Evolutionary conservation across 2,797 vertebrate genomes (phyloP), one percentile per base, ranked within the genome.

Genomic region (Crenuchus spilurus): DNA sequence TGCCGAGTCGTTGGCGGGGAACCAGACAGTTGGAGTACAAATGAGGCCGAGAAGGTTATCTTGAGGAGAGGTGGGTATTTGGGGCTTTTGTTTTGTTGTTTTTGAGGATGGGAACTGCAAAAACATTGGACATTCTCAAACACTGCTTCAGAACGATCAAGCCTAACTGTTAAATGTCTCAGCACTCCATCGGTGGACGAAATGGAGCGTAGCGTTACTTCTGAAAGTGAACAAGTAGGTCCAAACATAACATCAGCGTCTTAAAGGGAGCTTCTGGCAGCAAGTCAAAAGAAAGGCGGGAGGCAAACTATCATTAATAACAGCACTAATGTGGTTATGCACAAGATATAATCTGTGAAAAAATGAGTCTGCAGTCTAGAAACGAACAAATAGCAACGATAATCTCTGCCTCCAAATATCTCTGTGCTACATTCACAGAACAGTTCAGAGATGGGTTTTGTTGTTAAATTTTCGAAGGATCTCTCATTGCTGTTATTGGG

Each of bases 301-400:
- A n/a, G 74, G 44, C 48, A 75, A 69, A 42, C 22, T 14, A 35
- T 39, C 31, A 65, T 76, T 60, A 76, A 76, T 76, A 70, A 71
- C 18, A 2, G 9, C 4, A 18, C 68, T 71, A 65, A 71, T 71
- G 68, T 76, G 70, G 49, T 65, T 71, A 48, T 71, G 62, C 61
- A 28, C 20, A 71, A 65, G 74, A 76, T 76, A 51, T 71, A 76
- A 71, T 76, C 61, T 49, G 33, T 71, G 68, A 65, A 60, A 76
- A 71, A 71, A 76, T 76, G 68, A 71, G 74, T 71, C 74, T 76
- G 46, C 60, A 8, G 67, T 76, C 67, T 65, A 58, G 51, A 51
- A 58, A 65, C 48, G 31, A 65, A 76, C 39, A 33, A 58, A 76
- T 71, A 44, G 18, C 30, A 16, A 20, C 10, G 1, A 22, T 18